These are phyloP conservation scores for Eptesicus fuscus DNA, from an alignment of 2,113 vertebrate genomes.

Conservation along the genomic window DNA sequence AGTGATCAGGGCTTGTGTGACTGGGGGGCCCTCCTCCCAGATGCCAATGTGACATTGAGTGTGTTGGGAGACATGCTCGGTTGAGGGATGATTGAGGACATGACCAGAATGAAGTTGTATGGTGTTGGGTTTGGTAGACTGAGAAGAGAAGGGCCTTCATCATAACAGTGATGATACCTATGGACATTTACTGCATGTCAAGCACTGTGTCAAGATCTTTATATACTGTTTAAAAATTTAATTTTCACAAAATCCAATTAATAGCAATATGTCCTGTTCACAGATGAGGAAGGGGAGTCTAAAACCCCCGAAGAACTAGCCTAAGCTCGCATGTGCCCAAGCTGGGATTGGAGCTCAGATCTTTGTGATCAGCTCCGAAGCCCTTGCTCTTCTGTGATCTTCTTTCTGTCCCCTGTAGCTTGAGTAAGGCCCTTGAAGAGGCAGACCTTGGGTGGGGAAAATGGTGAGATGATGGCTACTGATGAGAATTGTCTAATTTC, in stretches of 20 bases:
- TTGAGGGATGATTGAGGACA: not conserved
- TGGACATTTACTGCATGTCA: not conserved
- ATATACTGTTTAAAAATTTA: not conserved
- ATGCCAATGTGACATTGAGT: not conserved
- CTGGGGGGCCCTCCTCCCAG: not conserved
- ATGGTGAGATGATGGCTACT: not conserved
- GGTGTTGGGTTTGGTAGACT: not conserved
- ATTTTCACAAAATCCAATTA: not conserved
- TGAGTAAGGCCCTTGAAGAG: not conserved
- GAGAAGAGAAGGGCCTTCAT: not conserved
- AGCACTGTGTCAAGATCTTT: not conserved
- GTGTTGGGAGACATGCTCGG: rapidly evolving
- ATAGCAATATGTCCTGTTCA: not conserved
- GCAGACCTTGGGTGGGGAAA: not conserved
- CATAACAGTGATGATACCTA: not conserved
- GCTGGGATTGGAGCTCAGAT: not conserved
- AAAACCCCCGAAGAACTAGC: not conserved
- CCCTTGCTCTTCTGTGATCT: not conserved
- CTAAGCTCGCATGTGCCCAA: not conserved
- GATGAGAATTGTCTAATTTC: not conserved
- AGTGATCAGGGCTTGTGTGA: not conserved
- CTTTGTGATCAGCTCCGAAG: not conserved
- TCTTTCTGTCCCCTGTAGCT: not conserved
- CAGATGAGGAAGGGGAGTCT: not conserved
- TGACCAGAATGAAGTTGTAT: not conserved